Conservation (phyloP, 2,113 vertebrate species). For the Ciconia boyciana region DNA sequence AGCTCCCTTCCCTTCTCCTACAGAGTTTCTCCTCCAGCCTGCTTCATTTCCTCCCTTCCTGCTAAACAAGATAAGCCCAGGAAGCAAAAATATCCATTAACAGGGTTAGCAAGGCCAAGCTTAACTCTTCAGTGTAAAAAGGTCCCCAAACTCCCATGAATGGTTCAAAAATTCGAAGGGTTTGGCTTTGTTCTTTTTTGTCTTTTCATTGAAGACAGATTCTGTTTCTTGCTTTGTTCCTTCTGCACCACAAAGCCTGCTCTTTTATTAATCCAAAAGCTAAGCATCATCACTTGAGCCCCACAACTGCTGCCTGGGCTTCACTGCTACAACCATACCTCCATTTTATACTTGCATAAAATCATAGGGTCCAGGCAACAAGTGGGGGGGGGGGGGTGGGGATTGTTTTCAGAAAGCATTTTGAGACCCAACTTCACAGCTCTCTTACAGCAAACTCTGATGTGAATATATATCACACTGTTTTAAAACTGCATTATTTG, state of each 20-base stretch:
- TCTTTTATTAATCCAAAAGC: background rate
- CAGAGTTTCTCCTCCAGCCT: background rate
- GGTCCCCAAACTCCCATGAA: background rate
- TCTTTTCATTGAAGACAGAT: background rate
- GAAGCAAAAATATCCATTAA: background rate
- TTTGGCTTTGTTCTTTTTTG: background rate
- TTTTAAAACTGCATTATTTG: background rate
- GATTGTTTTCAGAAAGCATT: background rate
- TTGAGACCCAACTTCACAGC: background rate
- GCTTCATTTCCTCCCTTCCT: background rate
- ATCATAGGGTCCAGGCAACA: background rate
- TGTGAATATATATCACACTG: background rate
- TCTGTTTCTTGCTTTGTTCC: background rate
- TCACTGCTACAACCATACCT: background rate
- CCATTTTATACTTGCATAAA: background rate
- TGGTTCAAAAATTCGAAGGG: background rate
- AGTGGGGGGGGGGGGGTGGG: no score
- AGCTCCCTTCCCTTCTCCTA: background rate
- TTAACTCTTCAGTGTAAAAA: background rate
- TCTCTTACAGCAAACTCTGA: background rate
- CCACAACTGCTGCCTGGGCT: background rate
- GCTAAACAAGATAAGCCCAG: slow-evolving; percentile 2
- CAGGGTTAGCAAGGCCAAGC: background rate
- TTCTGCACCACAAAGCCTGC: background rate
- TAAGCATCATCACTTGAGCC: background rate